phyloP scores from a whole-genome alignment of 2,888 invertebrate species.

The Troides aeacus region DNA sequence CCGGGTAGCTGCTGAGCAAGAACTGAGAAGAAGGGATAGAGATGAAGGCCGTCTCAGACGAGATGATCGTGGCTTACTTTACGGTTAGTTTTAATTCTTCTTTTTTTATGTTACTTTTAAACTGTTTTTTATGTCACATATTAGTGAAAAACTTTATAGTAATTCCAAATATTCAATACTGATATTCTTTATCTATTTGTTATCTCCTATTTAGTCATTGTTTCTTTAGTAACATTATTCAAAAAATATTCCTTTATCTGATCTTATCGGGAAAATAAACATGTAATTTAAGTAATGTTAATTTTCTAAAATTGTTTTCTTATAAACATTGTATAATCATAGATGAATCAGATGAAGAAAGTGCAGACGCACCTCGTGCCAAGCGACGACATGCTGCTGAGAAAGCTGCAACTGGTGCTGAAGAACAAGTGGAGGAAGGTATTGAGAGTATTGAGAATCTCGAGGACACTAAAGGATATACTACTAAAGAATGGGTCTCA shows the following conservation, averaged over 20 bases:
- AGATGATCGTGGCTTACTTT: conserved; percentile 92
- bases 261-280: too few relatives aligned
- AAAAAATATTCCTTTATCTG: too few relatives aligned
- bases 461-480: conserved; percentile 97
- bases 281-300: too few relatives aligned
- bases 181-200: too few relatives aligned
- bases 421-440: conserved; percentile 87
- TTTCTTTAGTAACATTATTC: too few relatives aligned
- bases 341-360: conserved; percentile 91
- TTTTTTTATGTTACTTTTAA: background rate
- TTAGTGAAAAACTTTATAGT: too few relatives aligned
- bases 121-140: too few relatives aligned
- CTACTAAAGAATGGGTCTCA: conserved; percentile 97
- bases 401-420: conserved; percentile 89
- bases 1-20: conserved; percentile 93
- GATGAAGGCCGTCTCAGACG: conserved; percentile 86
- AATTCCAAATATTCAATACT: too few relatives aligned
- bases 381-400: conserved; percentile 90
- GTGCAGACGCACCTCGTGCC: conserved; percentile 82
- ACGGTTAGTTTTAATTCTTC: conserved; percentile 79
- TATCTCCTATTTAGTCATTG: too few relatives aligned
- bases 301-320: background rate
- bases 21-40: conserved; percentile 91
- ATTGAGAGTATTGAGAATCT: conserved; percentile 98
- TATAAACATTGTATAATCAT: background rate